phyloP scores from a whole-genome alignment of 2,113 vertebrate genomes.

The Phainopepla nitens region DNA sequence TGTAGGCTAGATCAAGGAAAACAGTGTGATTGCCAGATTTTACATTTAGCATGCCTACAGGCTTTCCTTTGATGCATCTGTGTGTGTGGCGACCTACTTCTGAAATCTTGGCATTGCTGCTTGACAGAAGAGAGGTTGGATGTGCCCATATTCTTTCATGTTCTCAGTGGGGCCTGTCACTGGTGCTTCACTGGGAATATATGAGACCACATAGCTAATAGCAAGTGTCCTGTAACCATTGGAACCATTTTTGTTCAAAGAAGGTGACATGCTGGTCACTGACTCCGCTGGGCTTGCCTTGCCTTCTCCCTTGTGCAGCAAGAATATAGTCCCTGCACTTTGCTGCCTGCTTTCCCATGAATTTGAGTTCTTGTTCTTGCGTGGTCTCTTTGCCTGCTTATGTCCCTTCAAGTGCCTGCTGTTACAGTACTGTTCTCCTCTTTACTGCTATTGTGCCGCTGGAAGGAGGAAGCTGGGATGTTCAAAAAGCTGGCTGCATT shows the following conservation, averaged over 20 bases:
- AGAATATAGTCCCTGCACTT: neutral
- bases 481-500: neutral
- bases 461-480: neutral
- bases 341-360: slow-evolving; percentile 4
- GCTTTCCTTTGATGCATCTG: slow-evolving; percentile 51
- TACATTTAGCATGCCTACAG: slow-evolving; percentile 49
- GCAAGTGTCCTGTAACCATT: slow-evolving; percentile 21
- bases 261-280: neutral
- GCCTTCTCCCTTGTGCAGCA: neutral
- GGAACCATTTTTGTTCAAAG: slow-evolving; percentile 32
- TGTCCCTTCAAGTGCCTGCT: neutral
- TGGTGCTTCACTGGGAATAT: neutral
- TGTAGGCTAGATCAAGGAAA: slow-evolving; percentile 50
- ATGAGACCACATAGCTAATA: slow-evolving; percentile 34
- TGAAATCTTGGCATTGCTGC: slow-evolving; percentile 48
- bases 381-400: neutral
- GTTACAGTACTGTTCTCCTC: neutral
- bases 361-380: neutral
- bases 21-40: slow-evolving; percentile 26
- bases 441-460: neutral
- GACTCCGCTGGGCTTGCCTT: neutral
- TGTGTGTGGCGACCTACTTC: slow-evolving; percentile 60
- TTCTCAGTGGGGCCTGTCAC: slow-evolving; percentile 51
- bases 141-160: slow-evolving; percentile 49
- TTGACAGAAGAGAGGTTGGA: slow-evolving; percentile 22